Evolutionary conservation across 2,113 vertebrate species (phyloP), one percentile per base, ranked within the genome.

Genomic region (Microcebus jonahi): DNA sequence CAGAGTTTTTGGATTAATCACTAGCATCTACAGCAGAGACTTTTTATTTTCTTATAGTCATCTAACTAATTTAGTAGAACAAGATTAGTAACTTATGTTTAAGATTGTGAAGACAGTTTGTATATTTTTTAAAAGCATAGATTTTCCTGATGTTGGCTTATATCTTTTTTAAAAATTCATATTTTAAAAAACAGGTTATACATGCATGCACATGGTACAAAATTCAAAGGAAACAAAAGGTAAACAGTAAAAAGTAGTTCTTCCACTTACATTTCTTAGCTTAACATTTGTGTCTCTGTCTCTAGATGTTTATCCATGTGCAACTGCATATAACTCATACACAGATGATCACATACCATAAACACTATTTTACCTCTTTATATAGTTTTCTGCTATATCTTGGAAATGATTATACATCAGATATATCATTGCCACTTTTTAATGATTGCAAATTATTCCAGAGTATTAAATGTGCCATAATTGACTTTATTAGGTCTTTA

Each of bases 41-140:
- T 90, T 93, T 27, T 57, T 83, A 34, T 67, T 76, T 81, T 81
- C 73, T 87, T 39, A 83, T 2, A 67, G 63, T 88, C 53, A 75
- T 8, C 25, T 88, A 77, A 95, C 84, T 96, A 96, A 95, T 90
- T 92, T 48, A 81, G 42, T 59, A 88, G 70, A 91, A 75, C 31
- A 80, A 96, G 87, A 91, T 93, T 45, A 88, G 75, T 91, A 84
- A 93, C 89, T 95, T 96, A 53, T 73, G 45, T 75, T 95, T 95
- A 25, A 80, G 39, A 25, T 95, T 96, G 93, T 84, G 77, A 93
- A 90, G 75, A 71, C 25, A 83, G 61, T 87, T 57, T 75, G 45
- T 87, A 50, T 95, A 42, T 87, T 53, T 88, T 57, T 91, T 88
- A 67, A 93, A 90, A 95, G 63, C 39, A 36, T n/a, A 73, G 27